Evolutionary conservation across 1,140 invertebrate species (phyloP), one percentile per base, ranked within the genome.

Genomic region (Sesamia nonagrioides): DNA sequence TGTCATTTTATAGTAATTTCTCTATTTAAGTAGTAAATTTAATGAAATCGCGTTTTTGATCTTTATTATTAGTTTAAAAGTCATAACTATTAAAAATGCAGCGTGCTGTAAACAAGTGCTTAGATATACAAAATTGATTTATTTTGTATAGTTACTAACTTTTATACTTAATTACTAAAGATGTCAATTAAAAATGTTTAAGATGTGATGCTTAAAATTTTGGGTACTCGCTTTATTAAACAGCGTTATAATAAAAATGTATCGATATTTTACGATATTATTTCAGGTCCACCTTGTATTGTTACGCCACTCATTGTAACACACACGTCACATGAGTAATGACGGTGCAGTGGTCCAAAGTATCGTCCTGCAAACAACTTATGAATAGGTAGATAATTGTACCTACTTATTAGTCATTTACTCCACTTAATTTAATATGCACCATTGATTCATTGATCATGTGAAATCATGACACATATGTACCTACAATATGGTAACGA

Each of bases 391-490:
- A 71, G 13, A 52, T 52, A 52, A 71, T 37, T 52, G 15, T 71
- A n/a, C n/a, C n/a, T n/a, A n/a, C n/a, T n/a, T n/a, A 54, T 71
- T 52, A 86, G 80, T 86, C 85, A 86, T 82, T 56, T 74, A 77
- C 66, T 40, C 58, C 60, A 80, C 78, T 81, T 54, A 7, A 71
- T 52, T 52, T 75, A 33, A 84, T 79, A 85, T 78, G 63, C 78
- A 87, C 63, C 78, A 87, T 87, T 92, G 91, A 89, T 86, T 92
- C 88, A 92, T 87, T 79, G 74, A 83, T 85, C 56, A 86, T 83
- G 79, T 81, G 80, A 86, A 89, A 88, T 88, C 68, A 87, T 91
- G 88, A 90, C 88, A 86, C 79, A 89, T 87, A 73, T 79, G 66
- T 21, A n/a, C n/a, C n/a, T n/a, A 61, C 54, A 74, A 66, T 69